phyloP scores from a whole-genome alignment of 2,797 vertebrate species.

The Hypotaenidia okinawae region DNA sequence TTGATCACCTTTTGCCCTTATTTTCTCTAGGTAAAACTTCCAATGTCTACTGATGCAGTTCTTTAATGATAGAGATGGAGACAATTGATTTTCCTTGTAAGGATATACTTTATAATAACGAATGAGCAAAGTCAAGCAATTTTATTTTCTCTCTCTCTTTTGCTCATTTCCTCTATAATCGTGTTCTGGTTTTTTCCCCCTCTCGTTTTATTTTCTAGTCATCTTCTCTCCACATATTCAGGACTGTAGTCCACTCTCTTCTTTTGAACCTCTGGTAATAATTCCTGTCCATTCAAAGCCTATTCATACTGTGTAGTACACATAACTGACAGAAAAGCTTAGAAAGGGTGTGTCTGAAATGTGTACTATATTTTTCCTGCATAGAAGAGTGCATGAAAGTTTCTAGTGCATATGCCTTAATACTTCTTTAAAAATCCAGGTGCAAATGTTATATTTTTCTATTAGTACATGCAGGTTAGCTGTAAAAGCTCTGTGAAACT shows the following conservation, averaged over 20 bases:
- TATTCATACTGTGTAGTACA: background rate
- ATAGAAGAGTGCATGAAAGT: background rate
- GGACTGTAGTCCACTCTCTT: background rate
- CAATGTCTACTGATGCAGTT: background rate
- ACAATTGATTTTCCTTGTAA: background rate
- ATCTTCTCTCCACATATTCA: background rate
- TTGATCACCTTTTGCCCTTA: background rate
- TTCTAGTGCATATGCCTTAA: background rate
- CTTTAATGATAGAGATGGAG: background rate
- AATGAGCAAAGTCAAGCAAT: background rate
- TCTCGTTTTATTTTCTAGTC: background rate
- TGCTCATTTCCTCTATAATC: background rate
- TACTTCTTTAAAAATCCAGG: background rate
- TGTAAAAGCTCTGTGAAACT: background rate
- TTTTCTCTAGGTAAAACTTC: background rate
- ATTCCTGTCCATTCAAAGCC: background rate
- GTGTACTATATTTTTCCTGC: background rate
- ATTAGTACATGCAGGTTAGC: background rate
- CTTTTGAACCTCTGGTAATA: background rate
- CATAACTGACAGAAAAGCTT: background rate
- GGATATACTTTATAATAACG: background rate
- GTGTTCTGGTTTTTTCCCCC: fast-evolving
- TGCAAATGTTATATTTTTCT: background rate
- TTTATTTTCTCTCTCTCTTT: background rate
- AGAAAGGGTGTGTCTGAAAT: background rate